Evolutionary conservation across 2,113 vertebrate genomes (phyloP), one percentile per base, ranked within the genome.

Genomic region (Mesembrinibis cayennensis): DNA sequence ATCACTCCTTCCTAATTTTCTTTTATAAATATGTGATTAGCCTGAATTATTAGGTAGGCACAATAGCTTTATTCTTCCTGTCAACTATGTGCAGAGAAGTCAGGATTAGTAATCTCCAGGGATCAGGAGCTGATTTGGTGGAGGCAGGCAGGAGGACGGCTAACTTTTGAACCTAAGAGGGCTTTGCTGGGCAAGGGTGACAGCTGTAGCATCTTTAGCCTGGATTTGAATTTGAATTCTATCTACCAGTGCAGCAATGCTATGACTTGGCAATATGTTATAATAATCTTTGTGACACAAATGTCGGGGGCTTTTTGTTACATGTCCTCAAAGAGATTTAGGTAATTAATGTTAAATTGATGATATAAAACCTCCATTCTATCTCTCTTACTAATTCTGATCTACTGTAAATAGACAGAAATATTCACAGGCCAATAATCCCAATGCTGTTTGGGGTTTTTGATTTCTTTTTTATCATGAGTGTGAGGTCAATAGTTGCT

Each of bases 91-190:
- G 98, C 96, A 95, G 98, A 98, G 98, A 98, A 98, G 97, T 98
- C 59, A 20, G 98, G 98, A 98, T 98, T 98, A 98, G 97, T 96
- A 97, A 97, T 97, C 98, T 99, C 97, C 79, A 74, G 98, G 98
- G 98, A 98, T 97, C 97, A 94, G 97, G 97, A 98, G 96, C 95
- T 96, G 98, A 98, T 98, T 98, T 98, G 97, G 97, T 98, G 96
- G 97, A 98, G 98, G 98, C 98, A 98, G 96, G 97, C 97, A 97
- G 97, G 96, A 98, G 98, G 98, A 98, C 93, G 89, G 98, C 98
- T 99, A 98, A 98, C 98, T 98, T 98, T 98, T 99, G 98, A 99
- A 99, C 98, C 98, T 98, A 98, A 98, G 98, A 98, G 96, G 98
- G 98, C 98, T 99, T 98, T 98, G 97, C 98, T 98, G 98, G 98